Evolutionary conservation across 2,888 invertebrate genomes (phyloP).

Genomic region (Cyrtodaria siliqua): DNA sequence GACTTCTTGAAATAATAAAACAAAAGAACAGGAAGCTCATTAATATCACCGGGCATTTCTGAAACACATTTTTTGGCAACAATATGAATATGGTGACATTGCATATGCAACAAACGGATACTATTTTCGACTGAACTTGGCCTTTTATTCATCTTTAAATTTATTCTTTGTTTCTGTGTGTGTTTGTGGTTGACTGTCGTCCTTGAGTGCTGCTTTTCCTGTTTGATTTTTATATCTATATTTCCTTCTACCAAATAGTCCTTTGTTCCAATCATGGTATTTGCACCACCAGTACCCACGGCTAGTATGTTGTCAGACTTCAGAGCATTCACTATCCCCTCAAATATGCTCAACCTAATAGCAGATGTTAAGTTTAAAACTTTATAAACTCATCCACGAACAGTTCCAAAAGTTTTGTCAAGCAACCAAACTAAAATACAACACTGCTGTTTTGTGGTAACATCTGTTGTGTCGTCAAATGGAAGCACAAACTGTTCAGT

Average conservation of each 20-base stretch:
- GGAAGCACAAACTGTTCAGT: too few species aligned
- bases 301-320: conserved; percentile 1
- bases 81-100: too few species aligned
- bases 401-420: not conserved
- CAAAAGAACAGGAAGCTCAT: conserved; percentile 1
- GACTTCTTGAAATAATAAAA: conserved; percentile 9
- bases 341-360: not conserved
- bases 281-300: not conserved
- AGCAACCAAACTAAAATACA: too few species aligned
- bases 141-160: too few species aligned
- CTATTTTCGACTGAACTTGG: too few species aligned
- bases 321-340: not conserved
- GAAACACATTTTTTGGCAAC: not conserved
- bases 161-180: too few species aligned
- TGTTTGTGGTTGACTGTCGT: too few species aligned
- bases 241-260: not conserved
- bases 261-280: not conserved
- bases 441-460: too few species aligned
- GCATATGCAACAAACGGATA: not conserved
- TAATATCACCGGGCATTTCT: not conserved
- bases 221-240: too few species aligned
- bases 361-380: not conserved
- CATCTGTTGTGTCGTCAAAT: too few species aligned
- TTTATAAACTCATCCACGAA: not conserved
- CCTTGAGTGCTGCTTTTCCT: too few species aligned